Evolutionary conservation across 2,797 vertebrate genomes (phyloP), one percentile per base, ranked within the genome.

Genomic region (Microtus agrestis): DNA sequence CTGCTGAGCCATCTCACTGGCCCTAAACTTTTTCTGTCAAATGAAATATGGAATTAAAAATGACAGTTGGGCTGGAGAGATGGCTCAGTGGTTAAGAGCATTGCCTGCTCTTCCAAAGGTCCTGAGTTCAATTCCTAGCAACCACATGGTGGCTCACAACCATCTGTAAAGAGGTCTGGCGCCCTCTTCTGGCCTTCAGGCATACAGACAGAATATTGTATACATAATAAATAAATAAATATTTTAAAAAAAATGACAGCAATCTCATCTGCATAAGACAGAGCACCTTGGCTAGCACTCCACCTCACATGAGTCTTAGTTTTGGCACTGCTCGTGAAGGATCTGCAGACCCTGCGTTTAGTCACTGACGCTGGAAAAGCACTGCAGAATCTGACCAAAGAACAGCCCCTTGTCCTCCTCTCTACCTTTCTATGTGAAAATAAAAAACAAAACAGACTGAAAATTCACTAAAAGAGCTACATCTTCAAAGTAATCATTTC

Each of bases 231-330:
- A n/a, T n/a, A n/a, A n/a, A n/a, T n/a, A n/a, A n/a, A n/a, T n/a
- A n/a, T n/a, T n/a, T n/a, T n/a, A n/a, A n/a, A n/a, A 87, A 94
- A 96, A 95, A 87, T 48, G 31, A 14, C 11, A 87, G 40, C 31
- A 91, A 51, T 91, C 29, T 34, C 79, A 92, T 77, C 48, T 77
- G 27, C 43, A 15, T 37, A 91, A 93, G 46, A 54, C 56, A 84
- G 92, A 93, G 21, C 93, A 80, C 96, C 82, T 91, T 95, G 67
- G 54, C 54, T 95, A 95, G 81, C 34, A 79, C 82, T 59, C 12
- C 87, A 87, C 78, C 31, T 71, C 43, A 74, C 11, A 84, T 10
- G 6, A 82, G 77, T 56, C 34, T 63, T 91, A 85, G 74, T 78
- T 92, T 46, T 94, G 37, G 73, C 31, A 87, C 11, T 65, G 6